Base-by-base conservation (phyloP, 53 echinoderm and acorn worm species). In the Paelopatides confundens region DNA sequence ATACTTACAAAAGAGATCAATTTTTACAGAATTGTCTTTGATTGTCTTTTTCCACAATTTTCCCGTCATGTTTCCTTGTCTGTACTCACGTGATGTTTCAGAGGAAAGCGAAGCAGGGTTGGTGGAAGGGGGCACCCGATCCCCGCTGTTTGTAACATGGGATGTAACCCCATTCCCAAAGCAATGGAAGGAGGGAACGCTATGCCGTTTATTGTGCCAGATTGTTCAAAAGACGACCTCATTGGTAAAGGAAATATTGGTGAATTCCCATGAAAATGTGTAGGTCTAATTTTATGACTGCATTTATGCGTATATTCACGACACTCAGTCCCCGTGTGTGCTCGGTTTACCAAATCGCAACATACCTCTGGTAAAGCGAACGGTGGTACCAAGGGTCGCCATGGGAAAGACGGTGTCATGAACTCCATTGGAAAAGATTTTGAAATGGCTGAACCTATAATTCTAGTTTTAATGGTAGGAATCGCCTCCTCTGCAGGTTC, bases 191-290 rank as follows among this genome's bases (percentile, higher is more conserved):
- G 84, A 5, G 84, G 47, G 3, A 83, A 21, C 40, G 84, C 63
- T 37, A 83, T 37, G 33, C 84, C 84, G 29, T 83, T 64, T 33
- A 83, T 23, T 17, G 65, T 40, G 13, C 64, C 63, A 37, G 31
- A 28, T 43, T 64, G 37, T 35, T 39, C 93, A 28, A 93, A 94
- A 23, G 93, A 86, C 47, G 96, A 95, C 52, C 94, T 88, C 35
- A 96, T 86, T 37, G 96, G 96, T 40, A 96, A 86, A 31, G 96
- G 96, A 67, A 96, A 85, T 35, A 93, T 82, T 14, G 96, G 96
- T 11, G 95, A 53, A 29, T 69, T 85, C 65, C 91, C 79, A 51
- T 85, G 71, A 33, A 79, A 79, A 32, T 79, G 79, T 30, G 79
- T 43, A 52, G 53, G 79, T 79, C 67, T 70, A 74, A 35, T 38